Conservation (phyloP, 2,888 invertebrate genomes). For the Meteorus colon region DNA sequence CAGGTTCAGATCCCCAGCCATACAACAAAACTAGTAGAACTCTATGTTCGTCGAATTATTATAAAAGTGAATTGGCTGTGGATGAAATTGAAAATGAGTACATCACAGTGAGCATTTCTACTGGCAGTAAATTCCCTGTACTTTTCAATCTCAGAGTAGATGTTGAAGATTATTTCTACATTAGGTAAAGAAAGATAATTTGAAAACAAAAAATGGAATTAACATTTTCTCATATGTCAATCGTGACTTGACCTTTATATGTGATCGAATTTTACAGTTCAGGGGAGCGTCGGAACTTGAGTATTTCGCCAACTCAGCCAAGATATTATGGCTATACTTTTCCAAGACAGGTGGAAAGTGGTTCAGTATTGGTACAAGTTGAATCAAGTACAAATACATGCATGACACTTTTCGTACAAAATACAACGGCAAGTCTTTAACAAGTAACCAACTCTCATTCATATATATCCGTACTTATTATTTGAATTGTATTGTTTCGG, state of each 20-base stretch:
- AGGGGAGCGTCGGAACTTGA: slow-evolving; percentile 53
- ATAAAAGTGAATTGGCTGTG: slow-evolving; percentile 61
- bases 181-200: slow-evolving; percentile 66
- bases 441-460: slow-evolving; percentile 19
- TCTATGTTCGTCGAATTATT: slow-evolving; percentile 78
- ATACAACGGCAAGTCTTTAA: slow-evolving; percentile 77
- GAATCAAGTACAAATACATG: slow-evolving; percentile 81
- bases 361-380: slow-evolving; percentile 78
- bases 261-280: slow-evolving; percentile 51
- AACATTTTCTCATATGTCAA: slow-evolving; percentile 16
- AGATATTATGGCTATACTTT: slow-evolving; percentile 79
- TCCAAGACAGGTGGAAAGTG: slow-evolving; percentile 70
- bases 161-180: slow-evolving; percentile 77
- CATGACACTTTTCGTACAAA: slow-evolving; percentile 87
- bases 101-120: slow-evolving; percentile 80
- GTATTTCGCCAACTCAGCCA: slow-evolving; percentile 77
- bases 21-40: slow-evolving; percentile 74
- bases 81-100: slow-evolving; percentile 71
- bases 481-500: not conserved
- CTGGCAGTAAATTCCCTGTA: slow-evolving; percentile 74
- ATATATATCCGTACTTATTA: slow-evolving; percentile 7
- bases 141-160: slow-evolving; percentile 77
- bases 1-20: slow-evolving; percentile 49
- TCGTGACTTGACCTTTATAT: slow-evolving; percentile 24
- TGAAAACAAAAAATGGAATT: slow-evolving; percentile 6